phyloP scores from a whole-genome alignment of 2,797 vertebrate genomes.

The Sebastes umbrosus region DNA sequence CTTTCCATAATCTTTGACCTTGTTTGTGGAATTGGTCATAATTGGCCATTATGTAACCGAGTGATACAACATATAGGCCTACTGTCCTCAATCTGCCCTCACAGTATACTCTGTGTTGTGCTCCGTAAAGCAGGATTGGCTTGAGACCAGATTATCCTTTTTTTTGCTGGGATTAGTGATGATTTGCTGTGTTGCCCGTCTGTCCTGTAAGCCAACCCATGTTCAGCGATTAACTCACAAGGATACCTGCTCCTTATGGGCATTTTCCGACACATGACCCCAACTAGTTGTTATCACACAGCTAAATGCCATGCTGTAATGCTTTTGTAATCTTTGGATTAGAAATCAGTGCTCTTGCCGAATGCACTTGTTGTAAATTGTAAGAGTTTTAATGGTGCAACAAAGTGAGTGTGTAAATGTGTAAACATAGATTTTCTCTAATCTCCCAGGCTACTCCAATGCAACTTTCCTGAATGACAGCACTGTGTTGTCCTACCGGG shows the following conservation, averaged over 20 bases:
- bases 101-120: slow-evolving; percentile 6
- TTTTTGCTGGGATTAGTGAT: slow-evolving; percentile 56
- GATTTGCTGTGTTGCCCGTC: slow-evolving; percentile 21
- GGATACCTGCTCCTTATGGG: neutral
- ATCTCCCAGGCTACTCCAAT: slow-evolving; percentile 84
- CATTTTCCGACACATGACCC: neutral
- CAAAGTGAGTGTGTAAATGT: neutral
- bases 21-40: neutral
- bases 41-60: slow-evolving; percentile 7
- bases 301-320: neutral
- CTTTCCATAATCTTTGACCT: slow-evolving; percentile 3
- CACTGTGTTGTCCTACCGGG: slow-evolving; percentile 81
- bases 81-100: slow-evolving; percentile 18
- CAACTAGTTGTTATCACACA: neutral
- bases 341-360: neutral
- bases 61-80: slow-evolving; percentile 14
- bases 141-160: slow-evolving; percentile 39
- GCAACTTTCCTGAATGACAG: slow-evolving; percentile 85
- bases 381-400: neutral
- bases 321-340: neutral
- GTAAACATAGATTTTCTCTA: neutral
- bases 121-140: slow-evolving; percentile 40
- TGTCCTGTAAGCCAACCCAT: slow-evolving; percentile 11
- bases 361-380: neutral
- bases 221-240: slow-evolving; percentile 9